Percentiles rank a stretch among this genome's conserved stretches.
phyloP scores from a whole-genome alignment of 2,888 invertebrate species.

The Amphipoea oculea region DNA sequence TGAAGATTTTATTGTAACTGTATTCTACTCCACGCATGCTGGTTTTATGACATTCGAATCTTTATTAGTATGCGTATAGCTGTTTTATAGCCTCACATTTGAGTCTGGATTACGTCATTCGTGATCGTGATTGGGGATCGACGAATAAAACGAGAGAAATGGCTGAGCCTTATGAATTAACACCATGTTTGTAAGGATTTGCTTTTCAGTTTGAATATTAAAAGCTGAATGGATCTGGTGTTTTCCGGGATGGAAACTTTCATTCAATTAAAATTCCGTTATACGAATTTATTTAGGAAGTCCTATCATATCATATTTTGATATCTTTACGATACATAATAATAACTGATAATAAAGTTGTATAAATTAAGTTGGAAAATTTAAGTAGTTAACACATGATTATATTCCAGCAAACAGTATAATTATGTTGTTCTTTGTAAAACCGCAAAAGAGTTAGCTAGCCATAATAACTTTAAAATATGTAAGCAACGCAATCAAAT shows the following conservation, averaged over 20 bases:
- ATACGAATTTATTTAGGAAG: background rate
- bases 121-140: conserved; percentile 44
- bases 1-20: conserved; percentile 28
- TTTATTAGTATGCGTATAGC: conserved; percentile 74
- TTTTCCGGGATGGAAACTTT: conserved; percentile 12
- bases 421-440: conserved; percentile 11
- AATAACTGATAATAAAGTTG: background rate
- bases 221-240: background rate
- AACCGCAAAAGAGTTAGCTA: conserved; percentile 14
- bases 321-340: conserved; percentile 16
- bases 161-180: background rate
- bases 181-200: conserved; percentile 6
- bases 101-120: conserved; percentile 71
- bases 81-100: conserved; percentile 69
- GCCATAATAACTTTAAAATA: background rate
- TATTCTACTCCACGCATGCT: conserved; percentile 63
- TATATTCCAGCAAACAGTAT: background rate
- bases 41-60: conserved; percentile 64
- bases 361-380: background rate
- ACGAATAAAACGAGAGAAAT: conserved; percentile 30
- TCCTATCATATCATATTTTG: background rate
- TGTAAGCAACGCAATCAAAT: background rate
- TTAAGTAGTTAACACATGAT: background rate
- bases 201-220: conserved; percentile 10
- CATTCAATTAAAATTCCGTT: conserved; percentile 2